Conservation (phyloP, 2,113 vertebrate genomes). For the Carlito syrichta region DNA sequence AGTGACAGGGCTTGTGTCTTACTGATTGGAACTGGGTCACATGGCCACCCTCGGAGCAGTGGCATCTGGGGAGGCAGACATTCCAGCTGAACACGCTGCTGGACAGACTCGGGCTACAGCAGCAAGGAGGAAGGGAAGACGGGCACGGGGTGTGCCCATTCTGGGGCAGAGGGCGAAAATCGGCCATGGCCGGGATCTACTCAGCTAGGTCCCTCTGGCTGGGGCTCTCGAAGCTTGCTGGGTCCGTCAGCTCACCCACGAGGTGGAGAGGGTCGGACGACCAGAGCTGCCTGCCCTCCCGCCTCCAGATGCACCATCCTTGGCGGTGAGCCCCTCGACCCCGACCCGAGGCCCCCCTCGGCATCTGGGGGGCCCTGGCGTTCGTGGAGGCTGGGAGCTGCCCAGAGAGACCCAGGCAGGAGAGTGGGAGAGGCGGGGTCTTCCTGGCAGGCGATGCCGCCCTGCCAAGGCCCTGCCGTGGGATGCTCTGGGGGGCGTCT, state of each 20-base stretch:
- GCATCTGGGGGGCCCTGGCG: not conserved
- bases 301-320: not conserved
- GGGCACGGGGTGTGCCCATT: not conserved
- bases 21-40: not conserved
- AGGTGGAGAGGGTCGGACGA: not conserved
- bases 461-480: no score
- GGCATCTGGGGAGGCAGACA: not conserved
- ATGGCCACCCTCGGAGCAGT: accelerated
- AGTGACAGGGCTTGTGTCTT: not conserved
- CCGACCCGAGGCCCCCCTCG: accelerated
- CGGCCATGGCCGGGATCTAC: not conserved
- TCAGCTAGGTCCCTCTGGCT: not conserved
- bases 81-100: not conserved
- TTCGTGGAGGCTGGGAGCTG: not conserved
- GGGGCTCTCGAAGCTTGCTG: not conserved
- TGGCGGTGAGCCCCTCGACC: not conserved
- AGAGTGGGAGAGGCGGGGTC: accelerated
- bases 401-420: not conserved
- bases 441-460: no score
- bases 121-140: not conserved
- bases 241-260: not conserved
- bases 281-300: not conserved
- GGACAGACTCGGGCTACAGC: not conserved
- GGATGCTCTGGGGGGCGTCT: not conserved
- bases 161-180: not conserved